Evolutionary conservation across 2,113 vertebrate genomes (phyloP), one percentile per base, ranked within the genome.

Genomic region (Cebidichthys violaceus): DNA sequence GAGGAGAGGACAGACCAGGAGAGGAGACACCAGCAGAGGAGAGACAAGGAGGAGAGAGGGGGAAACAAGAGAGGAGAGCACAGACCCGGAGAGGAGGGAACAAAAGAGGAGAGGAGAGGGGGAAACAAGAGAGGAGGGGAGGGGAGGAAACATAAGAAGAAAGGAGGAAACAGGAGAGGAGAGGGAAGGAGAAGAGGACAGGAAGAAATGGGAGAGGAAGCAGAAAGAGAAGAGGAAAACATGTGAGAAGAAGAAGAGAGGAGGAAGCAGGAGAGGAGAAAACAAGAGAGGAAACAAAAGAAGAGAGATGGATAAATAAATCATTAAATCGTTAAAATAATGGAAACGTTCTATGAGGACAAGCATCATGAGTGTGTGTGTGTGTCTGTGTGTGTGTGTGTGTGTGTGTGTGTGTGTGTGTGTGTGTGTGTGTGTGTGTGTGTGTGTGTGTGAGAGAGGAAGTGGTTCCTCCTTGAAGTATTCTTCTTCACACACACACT

Each of bases 381-480:
- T 71, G 47, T 55, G 69, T 57, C 52, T 57, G 66, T 39, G 41
- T 39, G 29, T 45, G 27, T 17, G 29, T 37, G 68, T 35, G 43
- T 69, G 67, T n/a, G 20, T 54, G 39, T 37, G 29, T 47, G 61
- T 37, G 18, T 39, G 27, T n/a, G 15, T 67, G 35, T 65, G 17
- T 31, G 29, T 13, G 69, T 71, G 47, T 55, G 69, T 57, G 69
- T 57, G 66, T 39, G 41, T 39, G 29, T 45, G 27, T 17, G 29
- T 37, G 68, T 9, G 18, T 57, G 54, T 15, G 59, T 41, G 61
- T 10, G 37, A 35, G 61, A 18, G 75, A 29, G 33, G 64, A 70
- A 65, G 62, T 79, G 14, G 14, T 75, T 74, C 37, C 84, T 69
- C 20, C 57, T 77, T 68, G 4, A 81, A 85, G 43, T 76, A 37